Conservation (phyloP, 2,797 vertebrate species). For the Carduelis carduelis region DNA sequence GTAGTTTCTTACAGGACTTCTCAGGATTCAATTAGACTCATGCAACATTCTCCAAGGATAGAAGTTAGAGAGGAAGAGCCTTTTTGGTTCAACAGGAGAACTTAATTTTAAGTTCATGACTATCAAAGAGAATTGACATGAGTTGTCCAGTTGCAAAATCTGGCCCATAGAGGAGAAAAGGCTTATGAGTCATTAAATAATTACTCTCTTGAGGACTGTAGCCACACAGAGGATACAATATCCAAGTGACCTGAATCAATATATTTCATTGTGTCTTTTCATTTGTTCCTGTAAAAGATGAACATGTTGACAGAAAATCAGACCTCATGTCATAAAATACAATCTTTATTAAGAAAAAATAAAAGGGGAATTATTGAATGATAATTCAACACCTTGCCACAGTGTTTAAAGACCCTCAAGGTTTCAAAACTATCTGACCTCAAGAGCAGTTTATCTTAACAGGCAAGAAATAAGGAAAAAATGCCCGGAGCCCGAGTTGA, state of each 20-base stretch:
- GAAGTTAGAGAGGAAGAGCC: neutral
- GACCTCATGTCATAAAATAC: neutral
- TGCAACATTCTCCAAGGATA: neutral
- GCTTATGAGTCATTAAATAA: neutral
- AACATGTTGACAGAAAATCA: neutral
- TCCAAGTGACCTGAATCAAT: neutral
- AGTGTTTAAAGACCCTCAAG: neutral
- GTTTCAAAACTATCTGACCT: neutral
- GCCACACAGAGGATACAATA: neutral
- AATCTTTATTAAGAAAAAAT: neutral
- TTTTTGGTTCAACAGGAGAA: neutral
- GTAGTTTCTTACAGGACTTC: neutral
- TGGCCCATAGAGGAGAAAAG: neutral
- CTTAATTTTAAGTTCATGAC: neutral
- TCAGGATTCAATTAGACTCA: neutral
- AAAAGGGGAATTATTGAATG: fast-evolving
- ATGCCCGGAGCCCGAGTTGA: fast-evolving
- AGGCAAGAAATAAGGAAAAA: neutral
- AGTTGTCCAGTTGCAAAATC: neutral
- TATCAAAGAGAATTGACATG: neutral
- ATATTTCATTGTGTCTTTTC: neutral
- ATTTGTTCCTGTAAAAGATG: neutral
- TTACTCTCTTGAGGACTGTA: neutral
- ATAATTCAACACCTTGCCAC: neutral
- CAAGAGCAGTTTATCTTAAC: neutral